Evolutionary conservation across 2,797 vertebrate genomes (phyloP), one percentile per base, ranked within the genome.

Genomic region (Pseudochirops corinnae): DNA sequence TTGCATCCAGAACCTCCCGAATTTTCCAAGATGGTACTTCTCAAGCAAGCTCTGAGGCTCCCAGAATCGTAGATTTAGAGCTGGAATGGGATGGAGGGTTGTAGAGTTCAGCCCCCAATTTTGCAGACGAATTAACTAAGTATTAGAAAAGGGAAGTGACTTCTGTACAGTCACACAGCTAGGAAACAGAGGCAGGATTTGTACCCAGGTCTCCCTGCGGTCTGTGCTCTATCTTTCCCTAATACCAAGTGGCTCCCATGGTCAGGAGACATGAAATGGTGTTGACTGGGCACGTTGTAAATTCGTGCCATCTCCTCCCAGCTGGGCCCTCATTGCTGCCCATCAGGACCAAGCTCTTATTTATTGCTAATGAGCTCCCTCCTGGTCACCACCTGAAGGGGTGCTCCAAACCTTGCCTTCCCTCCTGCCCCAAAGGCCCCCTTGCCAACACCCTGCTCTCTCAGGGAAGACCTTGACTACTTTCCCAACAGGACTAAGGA

Each of bases 51-150:
- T 39, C 16, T 62, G 92, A 82, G 28, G 93, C 92, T 95, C 91
- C 93, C 28, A 91, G 55, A 92, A 94, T 74, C 56, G 5, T 33
- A 26, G 57, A 60, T 18, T 18, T 74, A n/a, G 33, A 39, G 67
- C 67, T 74, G 67, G 33, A 18, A 39, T 39, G 16, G 16, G 18
- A 39, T 74, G 14, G n/a, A 39, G 0, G 1, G 26, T 39, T 5
- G 39, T 7, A 39, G n/a, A 52, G 50, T 95, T 91, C 14, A 95
- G 91, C 90, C 33, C 4, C 90, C 94, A n/a, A 82, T 60, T 90
- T 95, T 93, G 93, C 92, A 97, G 90, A 91, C 93, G 55, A 94
- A 10, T 16, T 87, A 29, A 55, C n/a, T 74, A 26, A 94, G n/a
- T 50, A 60, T 16, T 33, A 95, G n/a, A 87, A 55, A 58, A 94